Base-by-base conservation (phyloP, 2,888 invertebrate genomes). In the Chesias legatella region DNA sequence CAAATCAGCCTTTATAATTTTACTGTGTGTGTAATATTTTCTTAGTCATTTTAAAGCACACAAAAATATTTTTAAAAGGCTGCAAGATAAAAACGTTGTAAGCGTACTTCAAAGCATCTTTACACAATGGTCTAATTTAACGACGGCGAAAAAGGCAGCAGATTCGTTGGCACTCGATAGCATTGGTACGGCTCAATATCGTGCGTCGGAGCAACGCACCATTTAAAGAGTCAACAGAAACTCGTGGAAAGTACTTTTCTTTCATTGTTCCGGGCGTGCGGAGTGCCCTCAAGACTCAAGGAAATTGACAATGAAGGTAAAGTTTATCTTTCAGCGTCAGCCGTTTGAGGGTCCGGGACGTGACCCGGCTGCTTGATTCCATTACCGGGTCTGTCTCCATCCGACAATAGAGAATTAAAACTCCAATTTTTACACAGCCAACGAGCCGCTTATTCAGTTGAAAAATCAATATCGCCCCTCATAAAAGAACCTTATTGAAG, bases 281-380 rank as follows among this genome's bases (percentile, higher is more conserved):
- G 68, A 76, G 75, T 71, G 67, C 73, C 70, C 79, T 79, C 73
- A 66, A 74, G 73, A 69, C 77, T 76, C 63, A 59, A 77, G 84
- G 78, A 84, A 83, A 84, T 84, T 83, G 83, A 79, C 82, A 83
- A 84, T 84, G 83, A 81, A 81, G 81, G 82, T 82, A 79, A 81
- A 80, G 79, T 84, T 84, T 83, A 84, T 83, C 81, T 82, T 82
- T 68, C 66, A 66, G 69, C 69, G 80, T 79, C 83, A 81, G 81
- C 79, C 79, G 73, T 78, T 79, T 75, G 78, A 76, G 76, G 78
- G 74, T 61, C 68, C 58, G 64, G 63, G 71, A 82, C 83, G 83
- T 84, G 83, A 83, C 77, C 73, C 69, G 80, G 73, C 75, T 76
- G 55, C 75, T 58, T 80, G 74, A 82, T 81, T 75, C 75, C 69